Evolutionary conservation across 2,888 invertebrate genomes (phyloP).

Genomic region (Drosophila melanosoma): DNA sequence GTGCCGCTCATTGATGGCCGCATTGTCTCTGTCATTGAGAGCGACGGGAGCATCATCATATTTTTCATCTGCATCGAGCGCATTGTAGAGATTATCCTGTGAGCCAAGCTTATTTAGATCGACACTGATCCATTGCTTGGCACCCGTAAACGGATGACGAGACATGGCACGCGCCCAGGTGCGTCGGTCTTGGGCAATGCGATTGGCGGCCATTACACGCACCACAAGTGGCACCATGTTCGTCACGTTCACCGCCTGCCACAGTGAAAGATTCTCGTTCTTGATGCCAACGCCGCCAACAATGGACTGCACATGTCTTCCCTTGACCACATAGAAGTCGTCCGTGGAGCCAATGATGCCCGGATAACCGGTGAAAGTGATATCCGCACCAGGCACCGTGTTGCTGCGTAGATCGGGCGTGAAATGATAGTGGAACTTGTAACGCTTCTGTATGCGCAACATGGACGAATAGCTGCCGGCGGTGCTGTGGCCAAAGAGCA

Average conservation of each 20-base stretch:
- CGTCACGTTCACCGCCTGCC: slow-evolving; percentile 88
- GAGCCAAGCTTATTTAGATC: slow-evolving; percentile 87
- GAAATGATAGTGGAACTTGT: slow-evolving; percentile 91
- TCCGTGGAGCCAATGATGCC: slow-evolving; percentile 93
- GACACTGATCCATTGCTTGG: slow-evolving; percentile 94
- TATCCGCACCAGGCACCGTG: slow-evolving; percentile 88
- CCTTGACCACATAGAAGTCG: slow-evolving; percentile 91
- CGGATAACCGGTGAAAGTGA: slow-evolving; percentile 94
- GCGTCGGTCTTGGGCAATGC: slow-evolving; percentile 89
- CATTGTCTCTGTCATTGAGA: slow-evolving; percentile 70
- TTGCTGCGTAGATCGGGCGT: slow-evolving; percentile 85
- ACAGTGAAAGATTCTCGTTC: slow-evolving; percentile 90
- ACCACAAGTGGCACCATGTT: slow-evolving; percentile 88
- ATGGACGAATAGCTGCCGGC: slow-evolving; percentile 93
- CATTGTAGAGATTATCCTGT: slow-evolving; percentile 71
- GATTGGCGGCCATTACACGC: slow-evolving; percentile 93
- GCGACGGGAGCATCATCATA: slow-evolving; percentile 73
- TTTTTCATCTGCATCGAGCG: slow-evolving; percentile 70
- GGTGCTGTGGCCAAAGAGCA: slow-evolving; percentile 92
- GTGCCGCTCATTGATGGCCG: slow-evolving; percentile 72
- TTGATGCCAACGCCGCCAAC: slow-evolving; percentile 92
- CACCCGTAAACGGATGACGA: slow-evolving; percentile 91
- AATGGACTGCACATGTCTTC: slow-evolving; percentile 87
- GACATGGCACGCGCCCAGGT: slow-evolving; percentile 91
- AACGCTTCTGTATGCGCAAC: slow-evolving; percentile 93